Evolutionary conservation across 1,140 invertebrate genomes (phyloP), one percentile per base, ranked within the genome.

Genomic region (Cheumatopsyche charites): DNA sequence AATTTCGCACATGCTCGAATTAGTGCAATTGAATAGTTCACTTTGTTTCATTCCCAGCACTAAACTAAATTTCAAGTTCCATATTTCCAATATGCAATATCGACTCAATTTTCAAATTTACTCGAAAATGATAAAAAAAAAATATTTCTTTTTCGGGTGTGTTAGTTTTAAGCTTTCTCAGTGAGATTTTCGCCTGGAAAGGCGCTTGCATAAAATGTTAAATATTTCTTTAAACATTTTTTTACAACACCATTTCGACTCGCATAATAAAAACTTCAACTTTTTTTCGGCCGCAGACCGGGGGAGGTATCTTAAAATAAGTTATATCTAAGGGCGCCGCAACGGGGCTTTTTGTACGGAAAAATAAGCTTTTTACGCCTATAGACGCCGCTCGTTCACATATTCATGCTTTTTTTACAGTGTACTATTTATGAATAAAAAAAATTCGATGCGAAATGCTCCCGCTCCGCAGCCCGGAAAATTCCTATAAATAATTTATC

Each of bases 261-360:
- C n/a, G 47, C 47, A 17, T 52, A 52, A 52, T 52, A 52, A 52
- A 52, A 52, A 52, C 47, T 52, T 52, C 47, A 52, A 52, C 47
- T 52, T 52, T 52, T 52, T 52, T 36, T 9, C 29, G 3, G 3
- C 9, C 29, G 47, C 7, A 52, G 47, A 52, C 19, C 19, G 47
- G 47, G 9, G 47, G 47, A 5, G 15, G 47, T 15, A 52, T 52
- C 47, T 52, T 52, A 52, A 52, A 52, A 52, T 52, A 52, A 52
- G 47, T 52, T 52, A 52, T 9, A 47, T 47, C 12, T n/a, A 9
- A 36, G 29, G 15, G 9, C 19, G 47, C 47, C 47, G 47, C 47
- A 52, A 52, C 47, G 47, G 47, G 19, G 47, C 15, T 52, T 52
- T 52, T 17, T 15, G 47, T 17, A 52, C 47, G 47, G 19, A 52